Percentiles rank a stretch among this genome's conserved stretches.
These are phyloP conservation scores for Peromyscus maniculatus DNA, from an alignment of 2,113 vertebrate genomes.

Conservation along the genomic window DNA sequence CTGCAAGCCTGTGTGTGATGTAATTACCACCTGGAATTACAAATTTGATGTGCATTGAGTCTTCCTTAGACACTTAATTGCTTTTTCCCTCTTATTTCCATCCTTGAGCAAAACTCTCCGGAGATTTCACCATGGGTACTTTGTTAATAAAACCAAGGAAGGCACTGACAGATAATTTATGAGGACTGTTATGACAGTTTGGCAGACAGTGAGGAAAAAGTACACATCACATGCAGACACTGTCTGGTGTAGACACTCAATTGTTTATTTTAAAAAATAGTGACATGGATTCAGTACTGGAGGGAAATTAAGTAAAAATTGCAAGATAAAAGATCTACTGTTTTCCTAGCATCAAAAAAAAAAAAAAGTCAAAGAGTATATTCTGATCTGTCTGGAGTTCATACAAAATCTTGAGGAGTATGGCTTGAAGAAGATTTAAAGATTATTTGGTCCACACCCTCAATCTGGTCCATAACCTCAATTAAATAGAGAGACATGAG, in stretches of 20 bases:
- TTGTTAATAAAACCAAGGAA: background rate
- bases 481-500: background rate
- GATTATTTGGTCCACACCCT: background rate
- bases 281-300: background rate
- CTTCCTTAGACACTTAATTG: background rate
- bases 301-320: slow-evolving; percentile 6
- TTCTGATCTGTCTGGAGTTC: background rate
- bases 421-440: background rate
- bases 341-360: background rate
- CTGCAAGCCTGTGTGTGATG: background rate
- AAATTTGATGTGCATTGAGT: background rate
- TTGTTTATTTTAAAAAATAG: slow-evolving; percentile 42
- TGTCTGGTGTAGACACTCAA: background rate
- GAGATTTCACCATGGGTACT: background rate
- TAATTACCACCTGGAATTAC: background rate
- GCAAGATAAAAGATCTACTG: background rate
- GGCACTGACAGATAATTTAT: slow-evolving; percentile 3
- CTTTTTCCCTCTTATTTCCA: background rate
- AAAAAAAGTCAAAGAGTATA: background rate
- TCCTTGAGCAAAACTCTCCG: background rate
- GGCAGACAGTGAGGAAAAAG: background rate
- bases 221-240: background rate
- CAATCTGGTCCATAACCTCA: background rate
- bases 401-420: background rate
- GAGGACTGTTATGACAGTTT: background rate